Evolutionary conservation across 1,140 invertebrate species (phyloP), one percentile per base, ranked within the genome.

Genomic region (Trichogramma pretiosum): DNA sequence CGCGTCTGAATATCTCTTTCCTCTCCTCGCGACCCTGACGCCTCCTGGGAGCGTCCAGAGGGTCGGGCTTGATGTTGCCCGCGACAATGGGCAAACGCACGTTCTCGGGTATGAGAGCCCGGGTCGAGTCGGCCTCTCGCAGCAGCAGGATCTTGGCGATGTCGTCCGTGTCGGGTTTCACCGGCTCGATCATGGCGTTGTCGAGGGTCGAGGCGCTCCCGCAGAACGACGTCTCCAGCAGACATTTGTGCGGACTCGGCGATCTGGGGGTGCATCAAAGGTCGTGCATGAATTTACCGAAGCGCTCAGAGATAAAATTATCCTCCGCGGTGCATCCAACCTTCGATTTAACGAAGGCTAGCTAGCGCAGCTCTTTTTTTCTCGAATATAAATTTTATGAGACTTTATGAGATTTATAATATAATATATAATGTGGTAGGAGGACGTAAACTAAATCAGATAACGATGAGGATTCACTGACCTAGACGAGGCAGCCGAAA

Each of bases 221-320:
- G 60, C 87, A 91, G 62, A 92, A 92, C 0, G 87, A 91, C 0
- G 88, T 92, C 69, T 91, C 88, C 17, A 91, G 72, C 17, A 90
- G 69, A 78, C 89, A 90, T 67, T 85, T 85, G 68, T 91, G 87
- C 5, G 89, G 89, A 22, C 88, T 91, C 0, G 87, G 87, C 8
- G 87, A 90, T 43, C 87, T 77, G 8, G 75, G 2, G 5, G 14
- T 18, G 18, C 5, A 34, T 34, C 24, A 11, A 28, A 28, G 5
- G n/a, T n/a, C n/a, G n/a, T n/a, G n/a, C n/a, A n/a, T n/a, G n/a
- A n/a, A n/a, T n/a, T n/a, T n/a, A n/a, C n/a, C n/a, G n/a, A n/a
- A n/a, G n/a, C n/a, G n/a, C n/a, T n/a, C n/a, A n/a, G n/a, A n/a
- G n/a, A n/a, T n/a, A n/a, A n/a, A n/a, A n/a, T n/a, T n/a, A n/a